Conservation (phyloP, 1,140 invertebrate species). For the Sitophilus oryzae region DNA sequence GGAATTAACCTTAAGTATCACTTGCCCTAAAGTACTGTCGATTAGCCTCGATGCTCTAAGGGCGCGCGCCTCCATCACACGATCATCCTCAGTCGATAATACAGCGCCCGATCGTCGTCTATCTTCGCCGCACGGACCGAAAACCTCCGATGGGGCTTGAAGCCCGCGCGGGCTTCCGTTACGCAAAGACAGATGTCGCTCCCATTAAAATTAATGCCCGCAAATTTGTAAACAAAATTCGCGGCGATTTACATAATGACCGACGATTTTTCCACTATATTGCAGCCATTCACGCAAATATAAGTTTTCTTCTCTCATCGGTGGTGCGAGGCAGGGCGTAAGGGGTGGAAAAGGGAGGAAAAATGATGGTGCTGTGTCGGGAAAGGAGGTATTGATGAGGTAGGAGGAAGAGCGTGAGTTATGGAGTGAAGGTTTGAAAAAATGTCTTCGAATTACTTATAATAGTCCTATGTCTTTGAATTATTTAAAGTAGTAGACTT, state of each 20-base stretch:
- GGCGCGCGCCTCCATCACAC: too few relatives aligned
- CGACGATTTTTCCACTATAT: conserved; percentile 31
- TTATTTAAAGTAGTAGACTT: too few relatives aligned
- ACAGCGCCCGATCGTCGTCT: background rate
- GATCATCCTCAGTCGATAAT: background rate
- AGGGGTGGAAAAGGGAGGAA: too few relatives aligned
- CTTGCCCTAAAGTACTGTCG: too few relatives aligned
- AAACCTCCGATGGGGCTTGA: conserved; percentile 13
- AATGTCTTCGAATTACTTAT: background rate
- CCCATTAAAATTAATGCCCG: conserved; percentile 32
- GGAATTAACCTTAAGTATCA: too few relatives aligned
- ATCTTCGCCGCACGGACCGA: background rate
- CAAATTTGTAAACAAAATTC: conserved; percentile 32
- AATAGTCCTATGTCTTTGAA: too few relatives aligned
- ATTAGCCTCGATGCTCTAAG: too few relatives aligned
- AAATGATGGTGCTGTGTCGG: conserved; percentile 15
- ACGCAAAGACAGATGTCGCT: conserved; percentile 34
- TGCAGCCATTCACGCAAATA: conserved; percentile 27
- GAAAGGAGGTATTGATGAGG: background rate
- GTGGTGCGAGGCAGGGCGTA: too few relatives aligned
- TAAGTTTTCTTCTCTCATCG: conserved; percentile 23
- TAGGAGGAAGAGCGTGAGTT: too few relatives aligned
- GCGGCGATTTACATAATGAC: conserved; percentile 32
- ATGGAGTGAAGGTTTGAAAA: background rate
- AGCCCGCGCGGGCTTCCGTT: conserved; percentile 25